A percentile compares a stretch with the other conserved stretches of the same genome.
phyloP scores from a whole-genome alignment of 1,140 invertebrate species.

The Melanaphis sacchari region DNA sequence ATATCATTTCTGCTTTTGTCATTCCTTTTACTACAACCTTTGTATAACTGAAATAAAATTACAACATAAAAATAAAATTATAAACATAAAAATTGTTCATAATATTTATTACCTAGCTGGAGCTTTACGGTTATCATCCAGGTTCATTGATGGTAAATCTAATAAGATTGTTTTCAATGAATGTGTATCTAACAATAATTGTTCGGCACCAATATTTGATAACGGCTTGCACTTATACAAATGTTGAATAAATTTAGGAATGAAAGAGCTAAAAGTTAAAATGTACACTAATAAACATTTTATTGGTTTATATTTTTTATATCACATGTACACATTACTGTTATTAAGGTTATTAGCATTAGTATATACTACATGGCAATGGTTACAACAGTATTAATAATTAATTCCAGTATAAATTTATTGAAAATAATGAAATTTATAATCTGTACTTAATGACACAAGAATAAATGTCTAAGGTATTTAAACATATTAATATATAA shows the following conservation, averaged over 20 bases:
- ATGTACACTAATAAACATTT: background rate
- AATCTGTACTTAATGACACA: too few relatives aligned
- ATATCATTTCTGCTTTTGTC: slow-evolving; percentile 97
- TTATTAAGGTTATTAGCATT: background rate
- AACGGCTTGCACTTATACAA: slow-evolving; percentile 95
- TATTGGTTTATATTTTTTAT: background rate
- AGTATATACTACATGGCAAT: too few relatives aligned
- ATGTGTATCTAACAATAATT: slow-evolving; percentile 96
- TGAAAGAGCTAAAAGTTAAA: slow-evolving; percentile 78
- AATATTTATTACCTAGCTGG: slow-evolving; percentile 72
- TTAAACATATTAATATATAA: too few relatives aligned
- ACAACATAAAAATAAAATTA: background rate
- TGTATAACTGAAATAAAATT: slow-evolving; percentile 68
- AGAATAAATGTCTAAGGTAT: too few relatives aligned
- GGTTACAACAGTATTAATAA: too few relatives aligned
- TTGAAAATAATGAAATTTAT: too few relatives aligned
- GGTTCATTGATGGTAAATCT: slow-evolving; percentile 92
- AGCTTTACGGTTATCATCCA: slow-evolving; percentile 83
- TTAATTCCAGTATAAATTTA: too few relatives aligned
- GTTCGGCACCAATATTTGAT: slow-evolving; percentile 92
- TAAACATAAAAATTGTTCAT: background rate
- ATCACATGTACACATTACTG: background rate
- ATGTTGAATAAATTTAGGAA: slow-evolving; percentile 92
- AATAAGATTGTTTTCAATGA: slow-evolving; percentile 96
- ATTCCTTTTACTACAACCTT: slow-evolving; percentile 95